Percentiles rank a stretch among this genome's conserved stretches.
Conservation (phyloP, 2,888 invertebrate species). For the Leucophenga maculata region DNA sequence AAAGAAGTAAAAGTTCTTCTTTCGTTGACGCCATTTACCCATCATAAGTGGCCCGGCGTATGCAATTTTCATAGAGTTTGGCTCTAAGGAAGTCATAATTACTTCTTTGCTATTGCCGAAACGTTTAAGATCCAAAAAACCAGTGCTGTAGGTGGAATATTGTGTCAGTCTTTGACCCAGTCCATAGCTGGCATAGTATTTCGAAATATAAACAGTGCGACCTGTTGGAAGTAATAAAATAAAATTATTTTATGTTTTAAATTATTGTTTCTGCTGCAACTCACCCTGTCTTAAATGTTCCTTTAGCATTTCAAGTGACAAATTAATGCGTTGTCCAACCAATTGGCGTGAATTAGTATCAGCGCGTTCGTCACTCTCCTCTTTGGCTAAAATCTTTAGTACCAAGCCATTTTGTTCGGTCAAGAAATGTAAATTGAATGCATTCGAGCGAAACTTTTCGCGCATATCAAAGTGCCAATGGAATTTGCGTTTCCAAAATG, state of each 20-base stretch:
- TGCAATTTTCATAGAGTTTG: constrained; percentile 47
- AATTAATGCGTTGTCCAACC: constrained; percentile 44
- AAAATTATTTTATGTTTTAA: too few relatives aligned
- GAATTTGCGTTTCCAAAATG: constrained; percentile 52
- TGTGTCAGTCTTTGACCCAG: constrained; percentile 49
- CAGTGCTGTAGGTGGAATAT: constrained; percentile 53
- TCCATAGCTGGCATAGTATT: constrained; percentile 58
- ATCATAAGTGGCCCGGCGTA: constrained; percentile 56
- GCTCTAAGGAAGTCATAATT: constrained; percentile 44
- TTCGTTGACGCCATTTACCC: constrained; percentile 55
- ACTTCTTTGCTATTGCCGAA: constrained; percentile 57
- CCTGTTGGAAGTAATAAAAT: constrained; percentile 26
- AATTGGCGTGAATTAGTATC: constrained; percentile 44
- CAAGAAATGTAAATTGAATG: constrained; percentile 50
- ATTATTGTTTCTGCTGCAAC: not conserved
- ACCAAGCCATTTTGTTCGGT: constrained; percentile 53
- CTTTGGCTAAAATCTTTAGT: constrained; percentile 47
- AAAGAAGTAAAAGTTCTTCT: constrained; percentile 54
- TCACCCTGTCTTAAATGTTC: constrained; percentile 41
- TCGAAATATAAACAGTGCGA: constrained; percentile 53
- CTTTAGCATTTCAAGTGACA: constrained; percentile 47
- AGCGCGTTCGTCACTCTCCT: constrained; percentile 33
- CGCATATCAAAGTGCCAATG: constrained; percentile 46
- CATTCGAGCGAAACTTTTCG: constrained; percentile 47
- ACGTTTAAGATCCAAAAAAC: constrained; percentile 54